Evolutionary conservation across 2,113 vertebrate genomes (phyloP).

Genomic region (Pelvicachromis taeniatus): DNA sequence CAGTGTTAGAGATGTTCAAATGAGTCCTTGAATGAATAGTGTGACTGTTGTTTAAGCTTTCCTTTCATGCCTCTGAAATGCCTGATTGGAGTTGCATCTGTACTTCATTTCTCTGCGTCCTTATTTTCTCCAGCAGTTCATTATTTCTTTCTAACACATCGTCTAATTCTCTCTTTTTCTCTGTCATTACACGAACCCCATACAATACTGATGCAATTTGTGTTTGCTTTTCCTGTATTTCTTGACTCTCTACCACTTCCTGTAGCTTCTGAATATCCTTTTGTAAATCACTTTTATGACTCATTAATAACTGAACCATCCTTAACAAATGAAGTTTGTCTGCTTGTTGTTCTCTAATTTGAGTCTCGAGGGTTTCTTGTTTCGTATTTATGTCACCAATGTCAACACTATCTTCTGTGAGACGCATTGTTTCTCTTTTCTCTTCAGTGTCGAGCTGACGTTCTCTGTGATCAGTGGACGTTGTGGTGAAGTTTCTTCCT

Average conservation of each 20-base stretch:
- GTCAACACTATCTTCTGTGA: accelerated
- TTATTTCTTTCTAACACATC: accelerated
- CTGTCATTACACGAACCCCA: accelerated
- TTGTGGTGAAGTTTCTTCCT: accelerated
- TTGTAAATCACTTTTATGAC: accelerated
- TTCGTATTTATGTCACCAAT: neutral
- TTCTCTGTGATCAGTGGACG: accelerated
- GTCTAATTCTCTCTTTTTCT: accelerated
- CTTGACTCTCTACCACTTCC: neutral
- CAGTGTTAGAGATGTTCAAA: neutral
- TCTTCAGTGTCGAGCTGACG: neutral
- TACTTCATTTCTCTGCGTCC: neutral
- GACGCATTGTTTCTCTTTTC: accelerated
- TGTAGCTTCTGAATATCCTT: accelerated
- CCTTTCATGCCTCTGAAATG: accelerated
- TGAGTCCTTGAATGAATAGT: accelerated
- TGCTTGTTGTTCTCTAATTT: accelerated
- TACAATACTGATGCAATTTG: accelerated
- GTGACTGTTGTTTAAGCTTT: neutral
- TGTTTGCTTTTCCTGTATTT: accelerated
- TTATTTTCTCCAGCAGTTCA: neutral
- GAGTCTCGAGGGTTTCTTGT: neutral
- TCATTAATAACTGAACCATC: accelerated
- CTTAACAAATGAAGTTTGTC: accelerated
- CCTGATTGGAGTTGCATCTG: accelerated